Conservation (phyloP, 2,113 vertebrate genomes). For the Pygoscelis antarcticus region DNA sequence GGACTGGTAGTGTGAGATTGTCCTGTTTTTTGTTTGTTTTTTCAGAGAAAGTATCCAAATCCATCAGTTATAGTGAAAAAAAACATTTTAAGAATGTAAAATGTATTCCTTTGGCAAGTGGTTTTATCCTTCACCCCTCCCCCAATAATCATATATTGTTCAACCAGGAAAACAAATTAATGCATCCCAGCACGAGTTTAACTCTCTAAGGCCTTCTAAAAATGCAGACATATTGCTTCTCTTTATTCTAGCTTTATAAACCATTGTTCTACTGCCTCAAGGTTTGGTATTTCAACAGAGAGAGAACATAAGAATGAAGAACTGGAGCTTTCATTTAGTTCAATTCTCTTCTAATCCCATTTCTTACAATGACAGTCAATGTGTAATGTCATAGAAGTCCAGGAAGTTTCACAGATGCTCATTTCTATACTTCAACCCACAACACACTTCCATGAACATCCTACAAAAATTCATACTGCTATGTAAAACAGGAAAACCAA, state of each 20-base stretch:
- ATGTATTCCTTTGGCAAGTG: background rate
- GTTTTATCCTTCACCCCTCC: background rate
- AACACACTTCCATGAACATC: background rate
- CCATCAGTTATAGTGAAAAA: background rate
- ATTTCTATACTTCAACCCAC: background rate
- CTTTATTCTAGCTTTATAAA: background rate
- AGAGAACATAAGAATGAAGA: background rate
- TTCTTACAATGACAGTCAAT: background rate
- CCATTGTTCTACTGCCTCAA: background rate
- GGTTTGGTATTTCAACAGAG: background rate
- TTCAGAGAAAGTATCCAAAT: background rate
- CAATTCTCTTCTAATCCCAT: background rate
- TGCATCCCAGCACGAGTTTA: background rate
- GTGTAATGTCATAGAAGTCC: background rate
- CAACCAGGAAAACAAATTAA: background rate
- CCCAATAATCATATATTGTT: background rate
- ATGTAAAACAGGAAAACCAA: background rate
- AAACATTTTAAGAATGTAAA: background rate
- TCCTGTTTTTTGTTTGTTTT: background rate
- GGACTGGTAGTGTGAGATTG: background rate
- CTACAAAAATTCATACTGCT: background rate
- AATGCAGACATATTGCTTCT: background rate
- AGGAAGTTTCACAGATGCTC: background rate
- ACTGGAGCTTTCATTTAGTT: background rate
- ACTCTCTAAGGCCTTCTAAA: background rate